These are phyloP conservation scores for Hybognathus amarus DNA, from an alignment of 2,797 vertebrate species.

Conservation along the genomic window DNA sequence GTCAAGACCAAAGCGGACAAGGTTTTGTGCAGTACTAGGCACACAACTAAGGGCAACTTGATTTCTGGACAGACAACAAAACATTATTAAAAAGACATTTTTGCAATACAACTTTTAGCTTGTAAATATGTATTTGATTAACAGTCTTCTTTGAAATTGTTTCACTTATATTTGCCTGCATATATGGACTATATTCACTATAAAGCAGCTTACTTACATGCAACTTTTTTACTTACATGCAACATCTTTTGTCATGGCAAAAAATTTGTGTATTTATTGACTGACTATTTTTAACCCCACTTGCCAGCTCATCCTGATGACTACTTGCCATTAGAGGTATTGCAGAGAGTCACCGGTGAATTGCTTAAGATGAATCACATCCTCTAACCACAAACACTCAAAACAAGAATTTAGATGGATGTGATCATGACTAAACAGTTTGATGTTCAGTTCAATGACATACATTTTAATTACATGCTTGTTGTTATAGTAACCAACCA, in stretches of 20 bases:
- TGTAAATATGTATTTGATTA: not conserved
- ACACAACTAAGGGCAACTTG: not conserved
- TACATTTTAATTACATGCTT: not conserved
- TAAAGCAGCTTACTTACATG: not conserved
- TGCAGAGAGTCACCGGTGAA: conserved; percentile 67
- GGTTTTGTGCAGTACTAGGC: conserved; percentile 36
- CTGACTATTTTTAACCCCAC: not conserved
- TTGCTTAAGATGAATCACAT: conserved; percentile 77
- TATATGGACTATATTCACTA: not conserved
- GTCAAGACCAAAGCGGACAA: conserved; percentile 65
- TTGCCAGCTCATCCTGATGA: conserved; percentile 28
- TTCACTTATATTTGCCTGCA: not conserved
- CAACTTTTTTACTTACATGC: not conserved
- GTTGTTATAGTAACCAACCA: conserved; percentile 38
- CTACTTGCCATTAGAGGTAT: conserved; percentile 32
- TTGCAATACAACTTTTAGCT: not conserved
- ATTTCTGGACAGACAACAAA: not conserved
- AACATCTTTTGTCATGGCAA: not conserved
- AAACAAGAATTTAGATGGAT: conserved; percentile 65
- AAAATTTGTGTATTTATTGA: not conserved
- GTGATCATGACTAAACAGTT: conserved; percentile 55
- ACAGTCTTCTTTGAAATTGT: not conserved
- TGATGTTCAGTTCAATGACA: not conserved
- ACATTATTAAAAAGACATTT: not conserved
- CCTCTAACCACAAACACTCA: conserved; percentile 64